Percentiles rank a stretch among this genome's conserved stretches.
Evolutionary conservation across 2,113 vertebrate species (phyloP).

Genomic region (Ellobius talpinus): DNA sequence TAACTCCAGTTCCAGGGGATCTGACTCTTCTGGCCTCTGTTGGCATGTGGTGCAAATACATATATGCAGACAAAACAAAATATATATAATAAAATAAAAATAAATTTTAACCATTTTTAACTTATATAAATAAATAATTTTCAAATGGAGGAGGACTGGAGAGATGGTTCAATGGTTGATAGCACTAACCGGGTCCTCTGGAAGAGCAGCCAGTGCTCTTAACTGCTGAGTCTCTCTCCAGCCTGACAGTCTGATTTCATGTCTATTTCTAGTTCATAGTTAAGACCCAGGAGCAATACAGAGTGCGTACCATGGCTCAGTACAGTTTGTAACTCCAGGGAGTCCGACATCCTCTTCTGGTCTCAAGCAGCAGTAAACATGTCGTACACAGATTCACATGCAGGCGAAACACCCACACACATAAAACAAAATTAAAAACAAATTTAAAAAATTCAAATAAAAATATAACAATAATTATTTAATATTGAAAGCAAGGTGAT

Average conservation of each 20-base stretch:
- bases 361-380: background rate
- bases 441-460: background rate
- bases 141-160: background rate
- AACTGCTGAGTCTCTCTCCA: too few species aligned
- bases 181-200: background rate
- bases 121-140: background rate
- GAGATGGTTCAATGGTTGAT: background rate
- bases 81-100: background rate
- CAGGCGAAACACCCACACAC: background rate
- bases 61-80: background rate
- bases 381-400: background rate
- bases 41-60: background rate
- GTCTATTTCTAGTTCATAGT: too few species aligned
- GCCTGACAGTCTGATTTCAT: too few species aligned
- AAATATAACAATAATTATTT: background rate
- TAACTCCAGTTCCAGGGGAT: background rate
- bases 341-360: background rate
- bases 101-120: background rate
- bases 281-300: background rate
- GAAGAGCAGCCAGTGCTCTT: too few species aligned
- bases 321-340: background rate
- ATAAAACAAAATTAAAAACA: background rate
- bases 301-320: background rate
- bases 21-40: background rate
- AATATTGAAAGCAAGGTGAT: slow-evolving; percentile 35